Evolutionary conservation across 2,113 vertebrate genomes (phyloP).

Genomic region (Leuciscus idus): DNA sequence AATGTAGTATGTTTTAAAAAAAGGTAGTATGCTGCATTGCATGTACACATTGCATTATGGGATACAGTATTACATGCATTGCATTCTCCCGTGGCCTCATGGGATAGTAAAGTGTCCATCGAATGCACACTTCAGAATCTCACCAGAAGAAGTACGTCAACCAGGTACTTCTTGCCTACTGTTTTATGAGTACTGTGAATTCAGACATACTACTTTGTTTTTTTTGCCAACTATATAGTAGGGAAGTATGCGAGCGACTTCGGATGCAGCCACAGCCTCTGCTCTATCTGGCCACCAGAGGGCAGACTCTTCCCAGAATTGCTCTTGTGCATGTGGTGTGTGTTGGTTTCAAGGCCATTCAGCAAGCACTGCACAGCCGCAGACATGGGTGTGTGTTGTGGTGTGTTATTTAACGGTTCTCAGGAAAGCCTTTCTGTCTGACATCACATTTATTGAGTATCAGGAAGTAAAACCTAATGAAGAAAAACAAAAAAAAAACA

Average conservation of each 20-base stretch:
- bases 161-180: too few relatives aligned
- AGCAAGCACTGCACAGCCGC: background rate
- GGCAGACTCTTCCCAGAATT: background rate
- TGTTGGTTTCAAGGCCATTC: background rate
- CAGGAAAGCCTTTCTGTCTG: constrained; percentile 36
- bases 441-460: constrained; percentile 18
- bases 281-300: background rate
- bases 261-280: background rate
- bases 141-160: too few relatives aligned
- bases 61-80: background rate
- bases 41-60: too few relatives aligned
- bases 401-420: constrained; percentile 54
- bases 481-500: background rate
- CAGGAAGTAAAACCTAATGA: constrained; percentile 2
- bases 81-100: too few relatives aligned
- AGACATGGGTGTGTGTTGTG: constrained; percentile 32
- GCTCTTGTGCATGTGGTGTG: background rate
- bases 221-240: too few relatives aligned
- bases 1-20: background rate
- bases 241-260: too few relatives aligned
- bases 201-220: too few relatives aligned
- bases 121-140: too few relatives aligned
- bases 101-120: too few relatives aligned
- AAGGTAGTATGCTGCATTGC: background rate
- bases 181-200: too few relatives aligned